These are phyloP conservation scores for Chrysomela aeneicollis DNA, from an alignment of 2,888 invertebrate genomes.

Conservation along the genomic window DNA sequence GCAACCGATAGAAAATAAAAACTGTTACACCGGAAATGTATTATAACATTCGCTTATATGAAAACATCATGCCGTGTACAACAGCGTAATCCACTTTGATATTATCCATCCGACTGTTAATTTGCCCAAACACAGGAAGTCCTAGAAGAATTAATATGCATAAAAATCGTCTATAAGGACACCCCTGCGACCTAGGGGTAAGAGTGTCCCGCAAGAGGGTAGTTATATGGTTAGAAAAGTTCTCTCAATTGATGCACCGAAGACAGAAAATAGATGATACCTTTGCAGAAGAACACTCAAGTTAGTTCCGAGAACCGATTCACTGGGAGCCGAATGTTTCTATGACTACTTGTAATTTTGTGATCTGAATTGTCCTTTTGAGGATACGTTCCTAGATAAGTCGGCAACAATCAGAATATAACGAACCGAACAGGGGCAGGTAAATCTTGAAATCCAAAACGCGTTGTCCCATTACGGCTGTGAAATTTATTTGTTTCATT, in stretches of 20 bases:
- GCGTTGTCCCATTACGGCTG: slow-evolving; percentile 28
- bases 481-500: slow-evolving; percentile 26
- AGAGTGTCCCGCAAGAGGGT: slow-evolving; percentile 53
- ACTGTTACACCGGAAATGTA: slow-evolving; percentile 43
- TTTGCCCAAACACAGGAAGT: slow-evolving; percentile 26
- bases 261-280: slow-evolving; percentile 36
- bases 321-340: not conserved
- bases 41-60: slow-evolving; percentile 31
- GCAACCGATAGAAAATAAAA: slow-evolving; percentile 36
- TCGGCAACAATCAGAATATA: slow-evolving; percentile 58
- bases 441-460: slow-evolving; percentile 54
- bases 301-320: not conserved
- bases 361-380: slow-evolving; percentile 60
- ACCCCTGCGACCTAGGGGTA: slow-evolving; percentile 36
- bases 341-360: slow-evolving; percentile 50
- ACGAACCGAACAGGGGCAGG: slow-evolving; percentile 57
- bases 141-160: slow-evolving; percentile 45
- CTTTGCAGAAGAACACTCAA: slow-evolving; percentile 16
- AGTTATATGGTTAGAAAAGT: slow-evolving; percentile 55
- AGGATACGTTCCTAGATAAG: slow-evolving; percentile 58
- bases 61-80: slow-evolving; percentile 32
- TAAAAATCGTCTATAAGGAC: slow-evolving; percentile 19
- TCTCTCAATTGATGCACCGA: slow-evolving; percentile 46
- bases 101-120: slow-evolving; percentile 21
- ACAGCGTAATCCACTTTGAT: slow-evolving; percentile 39